Conservation (phyloP, 2,113 vertebrate genomes). For the Callospermophilus lateralis region DNA sequence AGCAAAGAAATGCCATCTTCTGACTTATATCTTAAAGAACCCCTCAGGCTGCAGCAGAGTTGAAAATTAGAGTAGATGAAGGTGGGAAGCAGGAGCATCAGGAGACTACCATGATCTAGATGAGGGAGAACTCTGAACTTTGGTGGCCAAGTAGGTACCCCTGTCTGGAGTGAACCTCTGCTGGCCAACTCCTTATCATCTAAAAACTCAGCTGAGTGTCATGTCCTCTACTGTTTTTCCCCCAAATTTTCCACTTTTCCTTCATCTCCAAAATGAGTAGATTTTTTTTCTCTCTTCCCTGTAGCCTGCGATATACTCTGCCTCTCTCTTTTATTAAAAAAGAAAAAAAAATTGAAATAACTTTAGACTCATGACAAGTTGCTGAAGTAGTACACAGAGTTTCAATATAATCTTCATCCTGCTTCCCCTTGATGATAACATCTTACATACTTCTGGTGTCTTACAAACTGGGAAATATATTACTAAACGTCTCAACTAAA, state of each 20-base stretch:
- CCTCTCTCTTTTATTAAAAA: not conserved
- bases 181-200: not conserved
- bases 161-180: not conserved
- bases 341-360: not conserved
- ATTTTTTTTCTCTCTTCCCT: not conserved
- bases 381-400: not conserved
- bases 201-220: not conserved
- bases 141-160: accelerated
- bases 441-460: not conserved
- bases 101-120: not conserved
- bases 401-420: not conserved
- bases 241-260: not conserved
- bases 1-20: not conserved
- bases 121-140: not conserved
- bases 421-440: not conserved
- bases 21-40: not conserved
- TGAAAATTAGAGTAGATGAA: not conserved
- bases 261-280: not conserved
- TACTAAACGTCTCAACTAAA: not conserved
- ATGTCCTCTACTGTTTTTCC: not conserved
- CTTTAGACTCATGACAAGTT: not conserved
- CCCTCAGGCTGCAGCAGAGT: not conserved
- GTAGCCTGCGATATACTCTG: not conserved
- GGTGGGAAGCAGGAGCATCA: not conserved
- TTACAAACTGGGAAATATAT: not conserved